Evolutionary conservation across 37 sponge, comb jelly and placozoan species (phyloP), one percentile per base, ranked within the genome.

Genomic region (Beroe forskalii): DNA sequence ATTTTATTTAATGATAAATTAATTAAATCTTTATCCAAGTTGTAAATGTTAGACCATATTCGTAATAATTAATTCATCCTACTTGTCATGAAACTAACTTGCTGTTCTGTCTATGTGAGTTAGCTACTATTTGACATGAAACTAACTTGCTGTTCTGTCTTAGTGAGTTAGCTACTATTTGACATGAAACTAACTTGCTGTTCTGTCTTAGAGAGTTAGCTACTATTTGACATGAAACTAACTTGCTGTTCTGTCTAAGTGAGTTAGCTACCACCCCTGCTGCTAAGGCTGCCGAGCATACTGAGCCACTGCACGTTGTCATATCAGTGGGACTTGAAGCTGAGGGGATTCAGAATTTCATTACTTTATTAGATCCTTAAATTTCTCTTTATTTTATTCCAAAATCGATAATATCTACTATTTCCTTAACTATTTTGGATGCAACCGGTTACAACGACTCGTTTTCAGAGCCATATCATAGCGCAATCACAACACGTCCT

Each of bases 121-220:
- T 22, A 22, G 75, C 75, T 32, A 72, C n/a, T n/a, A 72, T 39
- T 14, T n/a, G n/a, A n/a, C 9, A 19, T 64, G 28, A 64, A 64
- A 72, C 75, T 14, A 30, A 72, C 75, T 72, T 72, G 75, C 75
- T 72, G 75, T 72, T 72, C 2, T 4, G 8, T 32, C 75, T 32
- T 6, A 72, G 40, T 30, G 32, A 35, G 39, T 72, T 22, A 22
- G 75, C 75, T 32, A 72, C 35, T n/a, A n/a, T n/a, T n/a, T n/a
- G n/a, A n/a, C n/a, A n/a, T 72, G 40, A 36, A 72, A 80, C 86
- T 40, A 28, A 80, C 86, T 80, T 80, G 86, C 86, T 80, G 86
- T 80, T 80, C 12, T 20, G 25, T 42, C 86, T 41, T 1, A 80
- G 28, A 23, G 41, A 33, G 38, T 80, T 23, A 6, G 86, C 86